phyloP scores from a whole-genome alignment of 1,140 invertebrate species.

The Solen grandis region DNA sequence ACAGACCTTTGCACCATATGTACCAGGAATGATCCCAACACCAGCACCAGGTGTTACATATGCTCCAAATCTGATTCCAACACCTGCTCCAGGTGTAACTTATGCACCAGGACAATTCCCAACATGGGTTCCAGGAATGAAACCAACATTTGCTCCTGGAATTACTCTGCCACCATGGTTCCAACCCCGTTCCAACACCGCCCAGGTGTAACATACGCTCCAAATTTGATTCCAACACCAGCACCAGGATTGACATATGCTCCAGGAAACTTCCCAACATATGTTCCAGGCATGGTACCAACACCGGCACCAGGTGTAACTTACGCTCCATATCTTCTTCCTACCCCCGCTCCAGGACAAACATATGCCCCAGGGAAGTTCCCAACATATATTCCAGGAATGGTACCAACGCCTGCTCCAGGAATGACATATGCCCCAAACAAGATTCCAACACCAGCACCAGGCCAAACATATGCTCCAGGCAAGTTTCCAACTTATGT shows the following conservation, averaged over 20 bases:
- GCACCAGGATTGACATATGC: constrained; percentile 64
- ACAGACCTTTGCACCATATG: constrained; percentile 26
- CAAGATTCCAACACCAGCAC: constrained; percentile 46
- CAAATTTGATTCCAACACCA: constrained; percentile 62
- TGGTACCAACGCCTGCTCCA: constrained; percentile 47
- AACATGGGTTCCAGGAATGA: constrained; percentile 56
- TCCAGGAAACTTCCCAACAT: constrained; percentile 59
- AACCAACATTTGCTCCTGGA: constrained; percentile 57
- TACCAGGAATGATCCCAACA: constrained; percentile 54
- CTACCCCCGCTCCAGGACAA: constrained; percentile 59
- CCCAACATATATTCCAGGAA: constrained; percentile 55
- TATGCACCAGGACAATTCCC: constrained; percentile 56
- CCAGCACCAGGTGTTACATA: constrained; percentile 54
- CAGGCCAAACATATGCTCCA: constrained; percentile 52
- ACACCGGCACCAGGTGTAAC: constrained; percentile 60
- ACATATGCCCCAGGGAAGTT: constrained; percentile 58
- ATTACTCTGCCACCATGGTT: too few relatives aligned
- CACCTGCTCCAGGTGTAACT: constrained; percentile 57
- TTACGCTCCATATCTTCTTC: constrained; percentile 43
- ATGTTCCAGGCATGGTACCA: constrained; percentile 58
- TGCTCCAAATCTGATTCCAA: constrained; percentile 49
- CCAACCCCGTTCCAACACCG: too few relatives aligned
- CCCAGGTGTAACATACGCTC: constrained; percentile 55
- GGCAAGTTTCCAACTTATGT: constrained; percentile 23
- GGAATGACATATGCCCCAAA: constrained; percentile 58